Percentiles rank a stretch among this genome's conserved stretches.
phyloP scores from a whole-genome alignment of 2,888 invertebrate species.

The Acleris sparsana region DNA sequence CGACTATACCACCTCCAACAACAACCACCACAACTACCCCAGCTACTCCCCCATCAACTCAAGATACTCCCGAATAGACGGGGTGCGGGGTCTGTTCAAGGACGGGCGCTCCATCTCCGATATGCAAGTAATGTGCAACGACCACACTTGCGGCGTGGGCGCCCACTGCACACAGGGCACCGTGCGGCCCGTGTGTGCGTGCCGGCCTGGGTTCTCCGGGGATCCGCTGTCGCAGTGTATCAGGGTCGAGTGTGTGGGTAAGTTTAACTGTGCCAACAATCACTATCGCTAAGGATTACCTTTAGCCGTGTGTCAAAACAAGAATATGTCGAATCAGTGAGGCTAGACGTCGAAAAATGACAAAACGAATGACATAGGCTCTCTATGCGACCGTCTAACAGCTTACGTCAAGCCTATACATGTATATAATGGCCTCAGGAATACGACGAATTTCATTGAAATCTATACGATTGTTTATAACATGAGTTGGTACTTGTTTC shows the following conservation, averaged over 20 bases:
- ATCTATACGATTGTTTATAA: too few species aligned
- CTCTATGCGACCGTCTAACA: too few species aligned
- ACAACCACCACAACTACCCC: slow-evolving; percentile 55
- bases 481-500: slow-evolving; percentile 37
- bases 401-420: too few species aligned
- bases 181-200: slow-evolving; percentile 91
- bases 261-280: slow-evolving; percentile 46
- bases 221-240: slow-evolving; percentile 90
- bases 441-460: too few species aligned
- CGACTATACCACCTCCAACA: too few species aligned
- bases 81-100: slow-evolving; percentile 66
- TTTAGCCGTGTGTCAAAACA: too few species aligned
- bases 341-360: too few species aligned
- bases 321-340: too few species aligned
- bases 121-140: slow-evolving; percentile 76
- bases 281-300: too few species aligned
- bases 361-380: too few species aligned
- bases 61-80: slow-evolving; percentile 74
- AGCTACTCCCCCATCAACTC: too few species aligned
- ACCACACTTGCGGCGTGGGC: slow-evolving; percentile 86
- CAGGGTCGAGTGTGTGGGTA: slow-evolving; percentile 88
- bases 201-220: slow-evolving; percentile 90
- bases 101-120: slow-evolving; percentile 76
- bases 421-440: too few species aligned
- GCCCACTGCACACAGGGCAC: slow-evolving; percentile 87